Conservation (phyloP, 2,888 invertebrate species). For the Cataglyphis livida region DNA sequence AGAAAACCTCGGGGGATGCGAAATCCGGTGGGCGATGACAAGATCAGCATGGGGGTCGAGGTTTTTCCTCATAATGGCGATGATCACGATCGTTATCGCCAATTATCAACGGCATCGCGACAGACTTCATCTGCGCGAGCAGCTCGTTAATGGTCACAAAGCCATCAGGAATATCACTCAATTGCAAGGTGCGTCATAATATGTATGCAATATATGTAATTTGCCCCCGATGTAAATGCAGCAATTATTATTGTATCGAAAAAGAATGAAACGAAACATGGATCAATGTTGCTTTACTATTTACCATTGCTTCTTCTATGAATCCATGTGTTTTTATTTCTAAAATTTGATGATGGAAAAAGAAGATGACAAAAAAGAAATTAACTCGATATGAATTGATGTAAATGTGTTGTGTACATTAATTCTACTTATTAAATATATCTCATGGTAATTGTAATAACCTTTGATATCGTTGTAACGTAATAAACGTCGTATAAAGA, state of each 20-base stretch:
- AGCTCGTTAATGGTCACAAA: constrained; percentile 72
- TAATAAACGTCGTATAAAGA: constrained; percentile 63
- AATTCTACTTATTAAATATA: background rate
- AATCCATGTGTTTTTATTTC: background rate
- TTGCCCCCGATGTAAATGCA: background rate
- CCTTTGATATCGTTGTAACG: constrained; percentile 55
- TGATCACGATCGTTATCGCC: constrained; percentile 82
- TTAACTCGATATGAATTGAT: background rate
- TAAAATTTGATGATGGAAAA: background rate
- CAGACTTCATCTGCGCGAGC: constrained; percentile 71
- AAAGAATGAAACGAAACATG: background rate
- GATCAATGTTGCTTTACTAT: background rate
- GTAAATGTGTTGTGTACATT: background rate
- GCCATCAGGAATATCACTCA: constrained; percentile 73
- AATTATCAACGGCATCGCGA: constrained; percentile 81
- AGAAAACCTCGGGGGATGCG: constrained; percentile 81
- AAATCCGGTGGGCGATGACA: constrained; percentile 81
- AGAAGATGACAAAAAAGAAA: background rate
- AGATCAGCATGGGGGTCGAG: constrained; percentile 81
- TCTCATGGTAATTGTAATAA: background rate
- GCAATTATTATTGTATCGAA: background rate
- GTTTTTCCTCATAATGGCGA: constrained; percentile 81
- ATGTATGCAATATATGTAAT: background rate
- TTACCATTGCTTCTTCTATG: background rate
- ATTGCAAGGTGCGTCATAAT: constrained; percentile 69